Percentiles rank a stretch among this genome's conserved stretches.
These are phyloP conservation scores for Chrysodeixis includens DNA, from an alignment of 2,888 invertebrate genomes.

Conservation along the genomic window DNA sequence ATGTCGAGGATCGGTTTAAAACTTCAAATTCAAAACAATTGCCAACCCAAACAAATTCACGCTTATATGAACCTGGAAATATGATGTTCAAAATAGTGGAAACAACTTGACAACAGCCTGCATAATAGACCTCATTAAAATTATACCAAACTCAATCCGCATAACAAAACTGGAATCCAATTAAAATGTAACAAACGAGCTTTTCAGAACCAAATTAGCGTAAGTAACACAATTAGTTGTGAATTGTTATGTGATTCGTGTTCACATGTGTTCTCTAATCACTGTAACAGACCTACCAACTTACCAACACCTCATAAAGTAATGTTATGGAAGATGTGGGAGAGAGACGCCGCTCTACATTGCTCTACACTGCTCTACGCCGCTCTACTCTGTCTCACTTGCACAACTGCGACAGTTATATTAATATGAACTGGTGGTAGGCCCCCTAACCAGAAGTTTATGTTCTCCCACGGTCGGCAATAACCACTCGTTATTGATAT, in stretches of 20 bases:
- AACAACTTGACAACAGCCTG: neutral
- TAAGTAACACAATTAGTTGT: slow-evolving; percentile 38
- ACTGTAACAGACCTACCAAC: slow-evolving; percentile 46
- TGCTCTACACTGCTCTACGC: too few relatives aligned
- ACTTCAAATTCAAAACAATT: too few relatives aligned
- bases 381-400: too few relatives aligned
- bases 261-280: slow-evolving; percentile 60
- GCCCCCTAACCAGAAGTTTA: slow-evolving; percentile 35
- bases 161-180: slow-evolving; percentile 14
- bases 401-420: too few relatives aligned
- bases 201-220: slow-evolving; percentile 36
- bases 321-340: too few relatives aligned
- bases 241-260: slow-evolving; percentile 51
- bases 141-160: neutral
- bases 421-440: too few relatives aligned
- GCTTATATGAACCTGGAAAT: neutral
- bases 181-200: slow-evolving; percentile 20
- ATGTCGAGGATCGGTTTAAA: too few relatives aligned
- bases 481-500: slow-evolving; percentile 54
- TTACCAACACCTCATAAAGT: too few relatives aligned
- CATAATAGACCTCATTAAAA: neutral
- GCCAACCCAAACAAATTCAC: too few relatives aligned
- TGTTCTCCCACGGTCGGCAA: slow-evolving; percentile 52
- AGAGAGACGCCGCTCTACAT: too few relatives aligned
- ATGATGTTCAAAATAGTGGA: neutral